Base-by-base conservation (phyloP, 1,140 invertebrate genomes). In the Piezodorus guildinii region DNA sequence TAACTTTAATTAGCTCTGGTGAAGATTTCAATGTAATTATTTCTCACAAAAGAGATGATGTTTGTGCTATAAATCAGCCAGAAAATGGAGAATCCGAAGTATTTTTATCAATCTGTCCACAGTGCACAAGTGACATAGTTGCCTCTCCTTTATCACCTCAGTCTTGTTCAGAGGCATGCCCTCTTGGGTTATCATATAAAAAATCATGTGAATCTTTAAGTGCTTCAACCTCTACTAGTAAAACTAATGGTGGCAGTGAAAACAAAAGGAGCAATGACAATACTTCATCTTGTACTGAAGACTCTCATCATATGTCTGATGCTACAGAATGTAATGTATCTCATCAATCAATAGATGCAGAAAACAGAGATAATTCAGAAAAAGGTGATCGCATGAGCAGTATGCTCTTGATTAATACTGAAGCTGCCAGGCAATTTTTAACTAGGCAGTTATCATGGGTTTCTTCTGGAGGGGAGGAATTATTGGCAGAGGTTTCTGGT, bases 361-460 rank as follows among this genome's bases (percentile, higher is more conserved):
- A 54, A 43, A 70, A 73, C 65, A 65, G 69, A 61, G 67, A 69
- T 52, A 64, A 71, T 56, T 69, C 80, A 44, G 80, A 81, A 71
- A 77, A 77, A 46, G 79, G 80, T 46, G 85, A 84, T 68, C 81
- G 83, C 68, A 83, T 85, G 70, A 65, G 65, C n/a, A 65, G 65
- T 21, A 60, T 66, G 19, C 56, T 67, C 8, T 83, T 86, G 72
- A 81, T 85, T 45, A 85, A 85, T 69, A 84, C 83, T 46, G 81
- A 87, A 76, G 82, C 83, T 45, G 84, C 82, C 43, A 81, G 80
- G 71, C 84, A 84, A 69, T 89, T 84, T 75, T 73, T 83, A 68
- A 85, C 82, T 60, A 79, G 80, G 71, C 86, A 84, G 72, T 74
- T 86, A 56, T 89, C 84, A 45, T 87, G 83, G 82, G 83, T 87